Evolutionary conservation across 2,797 vertebrate genomes (phyloP).

Genomic region (Vireo griseus): DNA sequence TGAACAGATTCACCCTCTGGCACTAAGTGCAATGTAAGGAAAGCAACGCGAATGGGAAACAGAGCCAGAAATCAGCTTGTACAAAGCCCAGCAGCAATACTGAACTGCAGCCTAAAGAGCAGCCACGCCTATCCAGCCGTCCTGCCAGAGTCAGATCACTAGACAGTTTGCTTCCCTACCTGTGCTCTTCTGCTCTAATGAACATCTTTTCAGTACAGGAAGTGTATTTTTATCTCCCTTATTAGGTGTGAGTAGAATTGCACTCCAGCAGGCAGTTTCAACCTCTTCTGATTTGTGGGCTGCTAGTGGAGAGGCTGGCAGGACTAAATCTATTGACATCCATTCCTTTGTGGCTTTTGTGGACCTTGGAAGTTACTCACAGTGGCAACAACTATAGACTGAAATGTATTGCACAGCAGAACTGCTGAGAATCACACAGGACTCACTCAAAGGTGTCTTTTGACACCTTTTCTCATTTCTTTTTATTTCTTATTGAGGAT

Average conservation of each 20-base stretch:
- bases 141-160: background rate
- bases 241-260: background rate
- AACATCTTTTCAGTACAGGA: background rate
- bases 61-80: background rate
- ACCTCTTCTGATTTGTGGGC: background rate
- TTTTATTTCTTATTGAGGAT: background rate
- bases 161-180: background rate
- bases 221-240: constrained; percentile 3
- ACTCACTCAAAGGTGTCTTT: background rate
- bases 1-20: background rate
- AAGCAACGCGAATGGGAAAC: background rate
- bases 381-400: background rate
- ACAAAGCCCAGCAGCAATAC: background rate
- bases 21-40: background rate
- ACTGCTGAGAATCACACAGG: background rate
- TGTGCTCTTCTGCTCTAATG: background rate
- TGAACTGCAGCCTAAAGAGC: background rate
- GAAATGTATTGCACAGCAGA: background rate
- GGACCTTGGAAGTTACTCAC: background rate
- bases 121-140: background rate
- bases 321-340: background rate
- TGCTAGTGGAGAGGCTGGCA: background rate
- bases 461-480: background rate
- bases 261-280: constrained; percentile 16
- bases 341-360: background rate